Base-by-base conservation (phyloP, 2,888 invertebrate genomes). In the Strigamia crassipes region DNA sequence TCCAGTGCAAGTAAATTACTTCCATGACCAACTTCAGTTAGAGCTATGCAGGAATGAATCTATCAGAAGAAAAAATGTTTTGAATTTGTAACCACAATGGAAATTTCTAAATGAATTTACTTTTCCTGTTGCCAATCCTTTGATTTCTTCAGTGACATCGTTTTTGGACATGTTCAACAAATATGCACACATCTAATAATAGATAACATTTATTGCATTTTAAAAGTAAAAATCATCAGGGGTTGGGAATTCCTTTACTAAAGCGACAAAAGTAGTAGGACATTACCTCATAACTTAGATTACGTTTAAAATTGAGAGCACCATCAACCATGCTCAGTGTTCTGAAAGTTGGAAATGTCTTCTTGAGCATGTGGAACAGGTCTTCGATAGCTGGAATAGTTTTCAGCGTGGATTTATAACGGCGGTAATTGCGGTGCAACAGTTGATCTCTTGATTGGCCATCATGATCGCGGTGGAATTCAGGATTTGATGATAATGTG, bases 11-110 rank as follows among this genome's bases (percentile, higher is more conserved):
- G 15, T 13, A 66, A 31, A 27, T 66, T 66, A 23, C 66, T 66
- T 12, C 66, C 66, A 66, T 66, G 66, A 27, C 66, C 66, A 23
- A 66, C 10, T 66, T 66, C 66, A 15, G 66, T 66, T 27, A 66
- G 13, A 66, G 31, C 66, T 9, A 66, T 27, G 15, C 66, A 23
- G 13, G 27, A 94, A 83, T 93, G 89, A 82, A 93, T 90, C 89
- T 92, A 31, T 1, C 23, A 4, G 10, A 9, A 10, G 13, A n/a
- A 66, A 15, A 4, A 66, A 4, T 23, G 23, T 13, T 66, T 66
- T 51, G 10, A n/a, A n/a, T n/a, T n/a, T 6, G 2, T 51, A 15
- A 6, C 15, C 6, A 46, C 10, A 6, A n/a, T 51, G n/a, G 13
- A 51, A n/a, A 8, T 51, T 1, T n/a, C 3, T 6, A 13, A n/a